Evolutionary conservation across 2,113 vertebrate genomes (phyloP), one percentile per base, ranked within the genome.

Genomic region (Hucho hucho): DNA sequence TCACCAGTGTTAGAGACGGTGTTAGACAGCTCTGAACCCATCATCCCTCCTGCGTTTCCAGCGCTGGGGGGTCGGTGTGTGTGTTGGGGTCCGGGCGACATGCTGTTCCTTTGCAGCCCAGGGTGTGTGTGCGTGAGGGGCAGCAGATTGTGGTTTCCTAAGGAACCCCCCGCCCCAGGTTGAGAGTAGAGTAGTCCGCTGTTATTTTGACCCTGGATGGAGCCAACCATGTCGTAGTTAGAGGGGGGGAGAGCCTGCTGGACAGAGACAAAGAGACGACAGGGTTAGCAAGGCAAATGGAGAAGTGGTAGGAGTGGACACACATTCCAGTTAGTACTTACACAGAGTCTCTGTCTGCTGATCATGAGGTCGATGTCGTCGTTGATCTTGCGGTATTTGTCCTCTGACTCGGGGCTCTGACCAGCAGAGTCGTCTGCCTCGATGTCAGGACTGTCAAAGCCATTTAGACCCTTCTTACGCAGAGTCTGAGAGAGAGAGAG

Each of bases 301-400:
- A 53, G 49, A 53, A 53, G 49, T 53, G 16, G 16, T 16, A 53
- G 3, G 1, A n/a, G 9, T 11, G 86, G 86, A 89, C 85, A 82
- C 91, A 92, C 82, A 13, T 84, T 56, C 82, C 69, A 53, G 43
- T 84, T 12, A 0, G 83, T 89, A 96, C 97, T 95, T 95, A 99
- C 97, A 93, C 97, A 98, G 90, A 98, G 88, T 89, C 97, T 95
- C 94, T 99, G 97, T 79, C 97, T 94, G 95, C 94, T 98, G 94
- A 99, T 97, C 97, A 98, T 98, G 92, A 98, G 95, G 94, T 99
- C 97, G 91, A 98, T 96, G 94, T 99, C 97, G 85, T 98, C 97
- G 86, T 96, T 97, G 91, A 98, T 96, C 89, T 99, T 98, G 69
- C 96, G 95, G 92, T 97, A 98, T 86, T 99, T 99, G 91, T 98